Evolutionary conservation across 37 sponge, comb jelly and placozoan species (phyloP), one percentile per base, ranked within the genome.

Genomic region (Halisarca cf. caerulea): DNA sequence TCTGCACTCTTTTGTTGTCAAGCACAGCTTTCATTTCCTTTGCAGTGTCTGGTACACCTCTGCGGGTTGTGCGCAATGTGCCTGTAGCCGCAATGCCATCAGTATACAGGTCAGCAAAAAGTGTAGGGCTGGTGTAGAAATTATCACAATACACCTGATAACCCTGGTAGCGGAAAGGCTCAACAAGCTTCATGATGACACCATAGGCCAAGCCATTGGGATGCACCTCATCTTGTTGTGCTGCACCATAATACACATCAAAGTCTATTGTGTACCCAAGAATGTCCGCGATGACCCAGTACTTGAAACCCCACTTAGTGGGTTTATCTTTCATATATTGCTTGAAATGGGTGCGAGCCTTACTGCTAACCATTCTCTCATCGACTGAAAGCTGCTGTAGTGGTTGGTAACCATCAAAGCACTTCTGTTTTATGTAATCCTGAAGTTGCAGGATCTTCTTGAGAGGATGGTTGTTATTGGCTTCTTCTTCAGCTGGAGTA

Each of bases 261-360:
- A 66, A 66, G 23, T 66, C 68, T n/a, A 66, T n/a, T 24, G 68
- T 66, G 28, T 66, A 66, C 8, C 68, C 68, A 25, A 27, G 14
- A 66, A 27, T 18, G 27, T 66, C 27, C 9, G 68, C 21, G 14
- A 66, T 15, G 8, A 66, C 28, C 68, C 68, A 66, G 27, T 66
- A n/a, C 27, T 66, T 66, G 23, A 66, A 66, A n/a, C 68, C 68
- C 68, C 68, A 66, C 68, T 66, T 66, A 27, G 68, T 66, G 28
- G 68, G 68, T 27, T 66, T 66, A n/a, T 66, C 23, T 27, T n/a
- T 14, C 8, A 66, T 66, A n/a, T 66, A 66, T 27, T 66, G 68
- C 27, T 27, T 14, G 28, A 66, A 66, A 66, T 9, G 68, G 28
- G 23, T 15, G 25, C 68, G 23, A 25, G 27, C 68, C 28, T 66